Evolutionary conservation across 2,888 invertebrate species (phyloP), one percentile per base, ranked within the genome.

Genomic region (Campopleginae sp.): DNA sequence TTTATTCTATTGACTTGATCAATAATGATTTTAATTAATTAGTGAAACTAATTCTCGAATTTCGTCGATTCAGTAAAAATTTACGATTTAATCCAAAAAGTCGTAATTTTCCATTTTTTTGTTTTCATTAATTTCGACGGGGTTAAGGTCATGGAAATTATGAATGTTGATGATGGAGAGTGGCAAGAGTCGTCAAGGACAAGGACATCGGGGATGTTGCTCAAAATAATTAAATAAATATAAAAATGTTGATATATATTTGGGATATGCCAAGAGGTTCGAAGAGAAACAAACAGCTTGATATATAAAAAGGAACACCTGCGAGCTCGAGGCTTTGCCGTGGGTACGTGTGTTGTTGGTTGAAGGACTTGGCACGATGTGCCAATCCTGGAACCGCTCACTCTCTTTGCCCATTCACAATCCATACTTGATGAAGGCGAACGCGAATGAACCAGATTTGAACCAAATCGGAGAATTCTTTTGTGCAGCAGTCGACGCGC

Each of bases 381-480:
- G 72, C 65, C 46, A 80, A 80, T 44, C 46, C 48, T 76, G 51
- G 38, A 1, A 44, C 76, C 46, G 31, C 75, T 63, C 63, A 31
- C 75, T 75, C 75, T 31, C 63, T 46, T 63, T 33, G 27, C 17
- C 74, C 80, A 80, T 74, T 80, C 80, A 80, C 80, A 68, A 74
- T 68, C 74, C 74, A 46, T 80, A 74, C 66, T 80, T 74, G 80
- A 80, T 74, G 54, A 33, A 63, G 33, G 80, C 51, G 72, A 80
- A 58, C 74, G 80, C 74, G 80, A 80, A 72, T 80, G 72, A 80
- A 65, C 80, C 74, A 80, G 74, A 74, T 74, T 66, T 63, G n/a
- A n/a, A n/a, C n/a, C 17, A 63, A 70, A 65, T 42, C 31, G 23
- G 17, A 42, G 7, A 46, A 46, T 48, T 63, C 48, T 63, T 12